Percentiles rank a stretch among this genome's conserved stretches.
Evolutionary conservation across 2,113 vertebrate species (phyloP).

Genomic region (Vulpes ferrilata): DNA sequence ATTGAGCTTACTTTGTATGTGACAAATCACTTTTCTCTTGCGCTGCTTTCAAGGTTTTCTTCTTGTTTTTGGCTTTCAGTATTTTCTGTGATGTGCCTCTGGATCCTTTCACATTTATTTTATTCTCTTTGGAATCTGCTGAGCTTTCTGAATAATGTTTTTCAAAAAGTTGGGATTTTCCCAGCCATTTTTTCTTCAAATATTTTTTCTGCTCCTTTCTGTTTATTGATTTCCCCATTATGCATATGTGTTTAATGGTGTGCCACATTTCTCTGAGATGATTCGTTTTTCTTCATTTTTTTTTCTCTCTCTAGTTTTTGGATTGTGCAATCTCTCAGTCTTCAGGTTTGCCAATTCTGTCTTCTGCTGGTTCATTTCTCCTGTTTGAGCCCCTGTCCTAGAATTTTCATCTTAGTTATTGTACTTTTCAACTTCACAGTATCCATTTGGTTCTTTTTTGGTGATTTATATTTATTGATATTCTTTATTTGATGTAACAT

Average conservation of each 20-base stretch:
- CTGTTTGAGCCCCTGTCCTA: background rate
- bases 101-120: background rate
- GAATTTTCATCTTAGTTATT: constrained; percentile 12
- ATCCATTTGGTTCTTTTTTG: constrained; percentile 15
- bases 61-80: background rate
- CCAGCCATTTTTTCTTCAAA: background rate
- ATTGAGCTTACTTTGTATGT: background rate
- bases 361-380: background rate
- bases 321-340: background rate
- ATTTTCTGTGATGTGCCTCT: constrained; percentile 5
- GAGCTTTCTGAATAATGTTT: constrained; percentile 28
- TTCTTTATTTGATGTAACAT: constrained; percentile 28
- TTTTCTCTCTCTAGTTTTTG: background rate
- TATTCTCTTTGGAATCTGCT: background rate
- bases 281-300: background rate
- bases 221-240: background rate
- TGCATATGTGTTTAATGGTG: background rate
- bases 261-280: background rate
- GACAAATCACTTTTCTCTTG: background rate
- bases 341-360: background rate
- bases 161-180: background rate
- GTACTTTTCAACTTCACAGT: background rate
- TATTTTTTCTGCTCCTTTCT: background rate
- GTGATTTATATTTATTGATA: background rate
- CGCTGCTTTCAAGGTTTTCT: constrained; percentile 3